Percentiles rank a stretch among this genome's conserved stretches.
Evolutionary conservation across 2,888 invertebrate species (phyloP).

Genomic region (Phengaris arion): DNA sequence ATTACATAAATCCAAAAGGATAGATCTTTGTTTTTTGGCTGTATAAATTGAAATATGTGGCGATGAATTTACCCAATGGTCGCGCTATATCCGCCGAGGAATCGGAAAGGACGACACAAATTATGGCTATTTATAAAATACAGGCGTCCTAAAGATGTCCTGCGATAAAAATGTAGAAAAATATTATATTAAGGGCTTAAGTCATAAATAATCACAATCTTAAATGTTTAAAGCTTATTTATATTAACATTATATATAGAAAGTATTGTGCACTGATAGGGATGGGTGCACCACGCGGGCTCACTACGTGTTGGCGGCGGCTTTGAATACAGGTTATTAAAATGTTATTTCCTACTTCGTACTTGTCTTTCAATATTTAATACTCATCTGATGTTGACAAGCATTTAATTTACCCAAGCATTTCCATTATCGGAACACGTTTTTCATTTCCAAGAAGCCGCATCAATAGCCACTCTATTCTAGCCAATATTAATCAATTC

Average conservation of each 20-base stretch:
- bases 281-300: no score
- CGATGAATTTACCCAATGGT: conserved; percentile 38
- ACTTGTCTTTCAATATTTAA: no score
- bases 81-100: conserved; percentile 35
- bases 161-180: not conserved
- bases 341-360: no score
- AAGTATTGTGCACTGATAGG: no score
- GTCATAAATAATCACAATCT: no score
- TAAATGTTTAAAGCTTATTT: no score
- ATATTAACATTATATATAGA: no score
- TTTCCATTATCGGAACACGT: not conserved
- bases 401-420: not conserved
- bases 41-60: conserved; percentile 36
- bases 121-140: conserved; percentile 33
- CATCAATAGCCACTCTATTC: not conserved
- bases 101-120: conserved; percentile 34
- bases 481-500: conserved; percentile 15
- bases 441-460: not conserved
- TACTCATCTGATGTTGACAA: not conserved
- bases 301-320: no score
- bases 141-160: conserved; percentile 1
- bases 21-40: not conserved
- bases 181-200: no score
- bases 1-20: no score
- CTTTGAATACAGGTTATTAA: no score